Evolutionary conservation across 92 coral and sea anemone species (phyloP).

Genomic region (Bergia sp.): DNA sequence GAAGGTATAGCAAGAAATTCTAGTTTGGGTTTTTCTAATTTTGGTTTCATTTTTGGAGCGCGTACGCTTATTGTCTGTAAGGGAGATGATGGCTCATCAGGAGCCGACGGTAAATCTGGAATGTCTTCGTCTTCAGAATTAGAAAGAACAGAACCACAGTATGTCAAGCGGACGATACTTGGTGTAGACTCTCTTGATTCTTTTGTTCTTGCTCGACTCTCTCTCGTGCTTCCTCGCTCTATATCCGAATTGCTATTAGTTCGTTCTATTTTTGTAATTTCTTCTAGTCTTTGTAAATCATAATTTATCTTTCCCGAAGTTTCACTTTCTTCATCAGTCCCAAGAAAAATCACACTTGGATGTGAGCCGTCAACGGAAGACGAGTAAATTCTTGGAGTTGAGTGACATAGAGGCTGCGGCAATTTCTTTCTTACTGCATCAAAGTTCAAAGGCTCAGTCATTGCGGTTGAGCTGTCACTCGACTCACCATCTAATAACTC

Average conservation of each 20-base stretch:
- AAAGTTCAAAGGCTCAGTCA: slow-evolving; percentile 80
- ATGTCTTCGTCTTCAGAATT: slow-evolving; percentile 62
- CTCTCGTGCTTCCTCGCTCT: slow-evolving; percentile 39
- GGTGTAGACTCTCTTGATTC: slow-evolving; percentile 55
- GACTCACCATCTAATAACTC: slow-evolving; percentile 62
- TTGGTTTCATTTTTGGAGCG: slow-evolving; percentile 46
- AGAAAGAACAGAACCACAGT: slow-evolving; percentile 87
- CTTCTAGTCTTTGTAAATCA: neutral
- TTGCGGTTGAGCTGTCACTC: slow-evolving; percentile 83
- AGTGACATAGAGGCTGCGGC: slow-evolving; percentile 24
- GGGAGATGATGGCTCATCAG: slow-evolving; percentile 44
- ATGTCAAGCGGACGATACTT: slow-evolving; percentile 75
- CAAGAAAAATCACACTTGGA: slow-evolving; percentile 79
- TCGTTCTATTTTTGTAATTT: slow-evolving; percentile 5
- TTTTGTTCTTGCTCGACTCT: slow-evolving; percentile 55
- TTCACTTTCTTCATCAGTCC: slow-evolving; percentile 64
- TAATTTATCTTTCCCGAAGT: neutral
- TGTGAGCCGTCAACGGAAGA: slow-evolving; percentile 45
- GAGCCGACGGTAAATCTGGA: slow-evolving; percentile 36
- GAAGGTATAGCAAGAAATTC: slow-evolving; percentile 69
- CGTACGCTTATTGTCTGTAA: slow-evolving; percentile 26
- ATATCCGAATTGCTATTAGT: slow-evolving; percentile 13
- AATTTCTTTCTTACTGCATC: slow-evolving; percentile 37
- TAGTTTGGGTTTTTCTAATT: slow-evolving; percentile 56
- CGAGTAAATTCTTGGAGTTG: slow-evolving; percentile 55